phyloP scores from a whole-genome alignment of 2,888 invertebrate species.

The Leptogaster cylindrica region DNA sequence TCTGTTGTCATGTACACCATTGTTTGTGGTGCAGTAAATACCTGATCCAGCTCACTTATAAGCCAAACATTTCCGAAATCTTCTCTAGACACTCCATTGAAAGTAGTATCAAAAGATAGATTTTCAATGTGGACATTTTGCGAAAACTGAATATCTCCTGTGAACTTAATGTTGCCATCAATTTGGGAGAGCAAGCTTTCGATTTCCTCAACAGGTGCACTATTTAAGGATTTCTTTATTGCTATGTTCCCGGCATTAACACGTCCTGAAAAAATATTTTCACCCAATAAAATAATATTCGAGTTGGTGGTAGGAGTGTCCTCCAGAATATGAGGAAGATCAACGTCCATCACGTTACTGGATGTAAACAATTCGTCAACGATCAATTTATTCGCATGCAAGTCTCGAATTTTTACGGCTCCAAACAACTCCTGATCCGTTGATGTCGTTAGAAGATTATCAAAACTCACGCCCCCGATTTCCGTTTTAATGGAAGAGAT shows the following conservation, averaged over 20 bases:
- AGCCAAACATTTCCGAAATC: slow-evolving; percentile 62
- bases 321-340: slow-evolving; percentile 7
- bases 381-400: neutral
- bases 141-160: slow-evolving; percentile 55
- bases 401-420: neutral
- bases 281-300: neutral
- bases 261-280: slow-evolving; percentile 53
- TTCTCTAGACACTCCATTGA: slow-evolving; percentile 60
- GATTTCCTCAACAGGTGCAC: slow-evolving; percentile 50
- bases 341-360: neutral
- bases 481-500: neutral
- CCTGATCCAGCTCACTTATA: slow-evolving; percentile 56
- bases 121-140: slow-evolving; percentile 57
- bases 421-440: slow-evolving; percentile 33
- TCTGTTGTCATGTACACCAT: slow-evolving; percentile 50
- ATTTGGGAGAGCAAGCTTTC: slow-evolving; percentile 49
- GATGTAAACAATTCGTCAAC: slow-evolving; percentile 13
- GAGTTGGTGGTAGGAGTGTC: neutral
- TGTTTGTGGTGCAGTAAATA: slow-evolving; percentile 54
- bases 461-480: slow-evolving; percentile 7
- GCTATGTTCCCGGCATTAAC: slow-evolving; percentile 59
- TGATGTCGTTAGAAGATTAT: slow-evolving; percentile 39
- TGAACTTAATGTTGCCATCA: slow-evolving; percentile 57
- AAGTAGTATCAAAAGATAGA: slow-evolving; percentile 58
- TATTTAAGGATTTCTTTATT: slow-evolving; percentile 54